Base-by-base conservation (phyloP, 2,888 invertebrate species). In the Yponomeuta evonymella region DNA sequence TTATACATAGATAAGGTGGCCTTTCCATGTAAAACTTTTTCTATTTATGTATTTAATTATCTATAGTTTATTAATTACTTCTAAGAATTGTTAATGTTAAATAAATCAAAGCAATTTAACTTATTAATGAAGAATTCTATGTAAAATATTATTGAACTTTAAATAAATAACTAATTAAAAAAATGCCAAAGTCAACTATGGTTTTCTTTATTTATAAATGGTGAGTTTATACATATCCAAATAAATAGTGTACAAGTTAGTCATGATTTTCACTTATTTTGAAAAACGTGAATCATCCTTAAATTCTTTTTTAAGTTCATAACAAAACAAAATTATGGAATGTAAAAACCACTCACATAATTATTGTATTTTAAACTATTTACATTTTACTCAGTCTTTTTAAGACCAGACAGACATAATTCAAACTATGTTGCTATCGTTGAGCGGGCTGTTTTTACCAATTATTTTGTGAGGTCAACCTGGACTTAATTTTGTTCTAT, bases 1-100 rank as follows among this genome's bases (percentile, higher is more conserved):
- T 48, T 58, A 12, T 51, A 36, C 29, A 33, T 58, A 29, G 48
- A 33, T 84, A 87, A 86, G 87, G 89, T 88, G 90, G 91, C 90
- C 91, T 91, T 91, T 91, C 90, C 90, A 90, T 85, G 83, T 83
- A 85, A 88, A 85, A 58, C 51, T 79, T 83, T 89, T 89, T 89
- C 85, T 87, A 88, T 86, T 86, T 81, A 86, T 85, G 82, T 84
- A 82, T 86, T 85, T 43, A 29, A 86, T 86, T 80, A 87, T 88
- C 86, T 89, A 88, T 85, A 88, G 85, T 89, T 84, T 88, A 88
- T 69, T 87, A 81, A 88, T 87, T 89, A 85, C 86, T 87, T 84
- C 81, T 78, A 74, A 75, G 76, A 77, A 75, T 75, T 76, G 79
- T 84, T 81, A 77, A 77, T 12, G 48, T 51, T 51, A 29, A 68